phyloP scores from a whole-genome alignment of 1,140 invertebrate species.

The Lepidurus arcticus region DNA sequence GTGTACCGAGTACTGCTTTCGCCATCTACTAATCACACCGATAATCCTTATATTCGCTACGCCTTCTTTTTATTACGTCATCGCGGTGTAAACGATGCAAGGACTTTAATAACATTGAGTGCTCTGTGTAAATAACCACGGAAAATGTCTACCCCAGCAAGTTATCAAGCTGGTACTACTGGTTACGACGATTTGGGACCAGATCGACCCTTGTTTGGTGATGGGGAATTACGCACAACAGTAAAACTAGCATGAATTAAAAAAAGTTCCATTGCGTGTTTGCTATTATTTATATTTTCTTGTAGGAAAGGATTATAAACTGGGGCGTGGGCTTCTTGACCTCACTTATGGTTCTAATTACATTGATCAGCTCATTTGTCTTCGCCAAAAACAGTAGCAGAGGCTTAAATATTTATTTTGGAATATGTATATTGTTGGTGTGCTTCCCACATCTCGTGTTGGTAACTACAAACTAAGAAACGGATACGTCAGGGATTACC shows the following conservation, averaged over 20 bases:
- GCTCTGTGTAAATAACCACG: not conserved
- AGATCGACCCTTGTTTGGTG: constrained; percentile 2
- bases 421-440: constrained; percentile 20
- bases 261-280: not conserved
- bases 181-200: not conserved
- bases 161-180: not conserved
- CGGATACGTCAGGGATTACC: not conserved
- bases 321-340: constrained; percentile 23
- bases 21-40: not conserved
- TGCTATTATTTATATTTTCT: not conserved
- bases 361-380: constrained; percentile 25
- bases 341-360: constrained; percentile 12
- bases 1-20: too few relatives aligned
- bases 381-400: constrained; percentile 21
- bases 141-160: not conserved
- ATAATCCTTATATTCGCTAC: not conserved
- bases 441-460: constrained; percentile 16
- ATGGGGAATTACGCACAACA: not conserved
- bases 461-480: not conserved
- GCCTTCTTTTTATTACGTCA: not conserved
- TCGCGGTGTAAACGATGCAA: not conserved
- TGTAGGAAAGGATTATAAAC: constrained; percentile 18
- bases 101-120: not conserved
- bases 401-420: constrained; percentile 25
- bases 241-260: not conserved